Evolutionary conservation across 1,140 invertebrate genomes (phyloP).

Genomic region (Babylonia areolata): DNA sequence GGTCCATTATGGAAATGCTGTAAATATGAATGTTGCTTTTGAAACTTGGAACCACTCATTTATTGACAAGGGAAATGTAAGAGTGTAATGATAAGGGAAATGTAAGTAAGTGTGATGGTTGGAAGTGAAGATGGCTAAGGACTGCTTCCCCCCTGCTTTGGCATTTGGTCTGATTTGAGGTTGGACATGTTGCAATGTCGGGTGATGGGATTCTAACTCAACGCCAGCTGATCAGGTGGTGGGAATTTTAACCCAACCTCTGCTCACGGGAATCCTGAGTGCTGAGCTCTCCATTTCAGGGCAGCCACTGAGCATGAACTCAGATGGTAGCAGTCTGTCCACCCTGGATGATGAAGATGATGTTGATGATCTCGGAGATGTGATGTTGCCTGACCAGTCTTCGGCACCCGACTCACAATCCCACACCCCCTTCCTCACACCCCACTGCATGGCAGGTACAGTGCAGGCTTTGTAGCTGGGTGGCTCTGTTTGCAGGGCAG

Average conservation of each 20-base stretch:
- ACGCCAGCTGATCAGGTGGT: neutral
- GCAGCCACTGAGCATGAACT: neutral
- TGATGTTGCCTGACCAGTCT: slow-evolving; percentile 63
- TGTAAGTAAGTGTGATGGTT: neutral
- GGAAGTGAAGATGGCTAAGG: neutral
- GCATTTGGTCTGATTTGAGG: neutral
- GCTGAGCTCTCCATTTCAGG: slow-evolving; percentile 44
- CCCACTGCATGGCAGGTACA: slow-evolving; percentile 46
- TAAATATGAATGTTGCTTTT: neutral
- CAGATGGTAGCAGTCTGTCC: slow-evolving; percentile 31
- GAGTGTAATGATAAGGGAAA: neutral
- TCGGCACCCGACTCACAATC: slow-evolving; percentile 36
- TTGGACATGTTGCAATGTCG: neutral
- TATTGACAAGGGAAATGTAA: neutral
- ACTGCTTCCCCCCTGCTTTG: neutral
- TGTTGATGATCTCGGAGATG: slow-evolving; percentile 65
- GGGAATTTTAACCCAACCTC: neutral
- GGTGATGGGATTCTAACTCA: slow-evolving; percentile 7
- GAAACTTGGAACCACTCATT: neutral
- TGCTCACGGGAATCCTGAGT: neutral
- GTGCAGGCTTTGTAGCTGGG: neutral
- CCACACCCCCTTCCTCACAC: slow-evolving; percentile 43
- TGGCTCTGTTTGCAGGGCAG: too few species aligned
- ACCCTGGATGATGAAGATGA: slow-evolving; percentile 48
- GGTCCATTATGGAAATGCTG: neutral